Evolutionary conservation across 2,797 vertebrate species (phyloP), one percentile per base, ranked within the genome.

Genomic region (Gymnothorax javanicus): DNA sequence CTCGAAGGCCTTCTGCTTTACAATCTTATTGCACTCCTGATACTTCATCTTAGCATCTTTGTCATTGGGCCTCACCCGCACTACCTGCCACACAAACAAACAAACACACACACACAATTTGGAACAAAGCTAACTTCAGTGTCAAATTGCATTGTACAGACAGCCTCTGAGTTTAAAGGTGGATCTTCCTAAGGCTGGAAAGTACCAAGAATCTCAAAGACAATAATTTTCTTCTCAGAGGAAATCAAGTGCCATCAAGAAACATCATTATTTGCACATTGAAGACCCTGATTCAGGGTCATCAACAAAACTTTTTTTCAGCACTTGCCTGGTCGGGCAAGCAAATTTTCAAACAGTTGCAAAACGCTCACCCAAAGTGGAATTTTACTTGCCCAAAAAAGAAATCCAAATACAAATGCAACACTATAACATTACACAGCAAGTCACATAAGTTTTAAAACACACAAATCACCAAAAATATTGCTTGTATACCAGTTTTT

Each of bases 1-100:
- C 92, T 98, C 98, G 0, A 99, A 99, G 0, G 98, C 98, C 91
- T 99, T 99, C 94, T 97, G 98, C 88, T 98, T 98, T 85, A 99
- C 98, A 0, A 99, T 96, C 94, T 97, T 98, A 93, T 97, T 97
- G 92, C 98, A 99, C 91, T 99, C 98, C 91, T 98, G 98, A 90
- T 97, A 98, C 88, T 99, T 99, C 95, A 99, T 95, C 91, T 95
- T 97, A 67, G 98, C 98, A 3, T 99, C 98, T 90, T 97, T 98
- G 94, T 99, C 98, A 0, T 98, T 97, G 6, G 98, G 98, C 85
- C 97, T 96, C 87, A 99, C 98, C 90, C 94, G 96, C 71, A 98
- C 98, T 87, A 99, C 98, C 98, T 99, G 88, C 79, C 27, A 83
- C 60, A 67, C 58, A 75, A 52, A 33, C 20, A 33, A 8, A 25